Evolutionary conservation across 2,888 invertebrate species (phyloP).

Genomic region (Ditylenchus weischeri): DNA sequence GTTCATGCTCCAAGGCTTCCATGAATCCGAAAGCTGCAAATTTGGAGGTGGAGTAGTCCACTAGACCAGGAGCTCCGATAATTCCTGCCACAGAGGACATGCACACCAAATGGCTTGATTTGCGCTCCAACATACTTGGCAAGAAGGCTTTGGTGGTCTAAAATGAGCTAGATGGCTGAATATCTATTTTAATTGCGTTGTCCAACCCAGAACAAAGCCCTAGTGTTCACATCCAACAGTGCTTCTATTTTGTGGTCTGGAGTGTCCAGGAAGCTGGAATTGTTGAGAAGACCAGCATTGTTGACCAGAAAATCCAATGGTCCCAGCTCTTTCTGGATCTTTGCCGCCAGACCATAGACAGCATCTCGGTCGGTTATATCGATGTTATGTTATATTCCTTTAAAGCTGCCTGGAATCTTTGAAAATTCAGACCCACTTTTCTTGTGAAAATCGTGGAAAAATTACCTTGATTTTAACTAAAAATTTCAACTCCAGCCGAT

Average conservation of each 20-base stretch:
- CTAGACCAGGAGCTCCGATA: constrained; percentile 63
- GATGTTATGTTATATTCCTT: not conserved
- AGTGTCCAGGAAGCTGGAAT: constrained; percentile 74
- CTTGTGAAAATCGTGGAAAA: no score
- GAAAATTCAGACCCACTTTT: no score
- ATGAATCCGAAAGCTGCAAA: constrained; percentile 87
- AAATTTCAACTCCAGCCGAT: no score
- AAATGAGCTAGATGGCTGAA: not conserved
- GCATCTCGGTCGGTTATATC: constrained; percentile 24
- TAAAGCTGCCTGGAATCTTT: constrained; percentile 4
- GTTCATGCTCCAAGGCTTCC: constrained; percentile 78
- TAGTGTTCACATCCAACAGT: constrained; percentile 80
- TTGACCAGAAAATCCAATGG: constrained; percentile 79
- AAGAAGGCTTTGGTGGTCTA: constrained; percentile 81
- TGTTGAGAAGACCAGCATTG: constrained; percentile 85
- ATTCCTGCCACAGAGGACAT: constrained; percentile 86
- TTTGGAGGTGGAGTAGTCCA: constrained; percentile 87
- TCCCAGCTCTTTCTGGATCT: constrained; percentile 72
- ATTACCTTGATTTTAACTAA: no score
- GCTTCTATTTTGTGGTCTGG: constrained; percentile 78
- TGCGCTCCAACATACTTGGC: constrained; percentile 78
- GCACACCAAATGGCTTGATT: constrained; percentile 85
- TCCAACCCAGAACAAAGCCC: constrained; percentile 80
- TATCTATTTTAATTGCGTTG: not conserved
- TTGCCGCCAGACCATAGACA: constrained; percentile 21